These are phyloP conservation scores for Podabrus alpinus DNA, from an alignment of 2,888 invertebrate genomes.

Conservation along the genomic window DNA sequence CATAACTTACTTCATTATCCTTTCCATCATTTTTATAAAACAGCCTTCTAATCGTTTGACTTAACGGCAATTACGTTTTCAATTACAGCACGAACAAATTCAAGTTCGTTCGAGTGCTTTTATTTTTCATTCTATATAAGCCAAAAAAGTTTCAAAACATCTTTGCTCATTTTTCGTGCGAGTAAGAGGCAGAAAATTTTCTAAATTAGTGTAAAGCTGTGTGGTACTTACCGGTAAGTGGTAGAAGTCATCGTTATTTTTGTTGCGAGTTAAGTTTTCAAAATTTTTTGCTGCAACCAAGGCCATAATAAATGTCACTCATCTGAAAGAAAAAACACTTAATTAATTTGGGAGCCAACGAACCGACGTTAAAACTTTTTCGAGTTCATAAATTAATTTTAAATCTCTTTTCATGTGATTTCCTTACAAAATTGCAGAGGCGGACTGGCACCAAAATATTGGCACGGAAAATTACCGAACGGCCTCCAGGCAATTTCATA, in stretches of 20 bases:
- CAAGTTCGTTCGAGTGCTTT: neutral
- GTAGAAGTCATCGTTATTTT: slow-evolving; percentile 28
- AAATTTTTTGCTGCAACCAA: slow-evolving; percentile 34
- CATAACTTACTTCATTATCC: neutral
- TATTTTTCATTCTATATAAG: neutral
- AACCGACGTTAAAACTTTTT: neutral
- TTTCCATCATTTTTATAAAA: neutral
- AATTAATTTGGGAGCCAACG: neutral
- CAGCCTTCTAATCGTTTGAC: neutral
- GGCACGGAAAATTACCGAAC: neutral
- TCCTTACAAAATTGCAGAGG: neutral
- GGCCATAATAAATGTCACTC: slow-evolving; percentile 38
- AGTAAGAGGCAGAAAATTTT: neutral
- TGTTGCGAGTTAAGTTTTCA: slow-evolving; percentile 25
- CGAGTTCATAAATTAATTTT: neutral
- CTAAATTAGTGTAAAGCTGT: neutral
- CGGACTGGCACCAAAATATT: neutral
- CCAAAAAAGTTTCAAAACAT: neutral
- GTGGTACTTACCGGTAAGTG: slow-evolving; percentile 37
- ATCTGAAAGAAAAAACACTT: slow-evolving; percentile 35
- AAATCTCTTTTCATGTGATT: neutral
- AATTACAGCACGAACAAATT: neutral
- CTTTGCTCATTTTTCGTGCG: neutral
- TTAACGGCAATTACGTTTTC: neutral
- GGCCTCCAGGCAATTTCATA: too few species aligned